Conservation (phyloP, 2,797 vertebrate genomes). For the Betta splendens region DNA sequence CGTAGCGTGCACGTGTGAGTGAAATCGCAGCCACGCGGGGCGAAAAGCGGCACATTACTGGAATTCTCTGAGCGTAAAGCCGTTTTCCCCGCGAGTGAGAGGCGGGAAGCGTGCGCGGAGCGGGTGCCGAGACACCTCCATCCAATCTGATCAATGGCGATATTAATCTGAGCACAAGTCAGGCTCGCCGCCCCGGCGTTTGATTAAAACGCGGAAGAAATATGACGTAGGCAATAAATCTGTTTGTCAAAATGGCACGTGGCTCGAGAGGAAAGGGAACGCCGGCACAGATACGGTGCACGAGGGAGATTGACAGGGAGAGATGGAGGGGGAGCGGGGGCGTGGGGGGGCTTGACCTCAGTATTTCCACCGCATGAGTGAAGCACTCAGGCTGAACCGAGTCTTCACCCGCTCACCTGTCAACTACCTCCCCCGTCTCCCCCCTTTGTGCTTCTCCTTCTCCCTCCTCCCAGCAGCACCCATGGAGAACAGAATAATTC, state of each 20-base stretch:
- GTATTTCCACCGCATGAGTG: slow-evolving; percentile 68
- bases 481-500: slow-evolving; percentile 53
- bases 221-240: slow-evolving; percentile 85
- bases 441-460: slow-evolving; percentile 24
- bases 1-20: slow-evolving; percentile 13
- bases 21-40: slow-evolving; percentile 37
- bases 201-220: slow-evolving; percentile 87
- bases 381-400: slow-evolving; percentile 71
- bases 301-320: slow-evolving; percentile 40
- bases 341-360: slow-evolving; percentile 64
- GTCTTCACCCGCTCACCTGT: slow-evolving; percentile 68
- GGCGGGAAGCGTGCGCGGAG: slow-evolving; percentile 23
- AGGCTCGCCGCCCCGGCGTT: slow-evolving; percentile 74
- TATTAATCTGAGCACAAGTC: slow-evolving; percentile 84
- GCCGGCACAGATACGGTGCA: slow-evolving; percentile 48
- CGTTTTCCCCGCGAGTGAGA: slow-evolving; percentile 56
- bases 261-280: slow-evolving; percentile 65
- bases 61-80: slow-evolving; percentile 52
- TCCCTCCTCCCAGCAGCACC: slow-evolving; percentile 40
- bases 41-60: slow-evolving; percentile 57
- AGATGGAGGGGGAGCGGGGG: slow-evolving; percentile 18
- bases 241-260: slow-evolving; percentile 80
- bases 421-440: slow-evolving; percentile 30
- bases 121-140: slow-evolving; percentile 73
- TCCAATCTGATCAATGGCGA: slow-evolving; percentile 88